phyloP scores from a whole-genome alignment of 2,797 vertebrate species.

The Hephaestus fuliginosus region DNA sequence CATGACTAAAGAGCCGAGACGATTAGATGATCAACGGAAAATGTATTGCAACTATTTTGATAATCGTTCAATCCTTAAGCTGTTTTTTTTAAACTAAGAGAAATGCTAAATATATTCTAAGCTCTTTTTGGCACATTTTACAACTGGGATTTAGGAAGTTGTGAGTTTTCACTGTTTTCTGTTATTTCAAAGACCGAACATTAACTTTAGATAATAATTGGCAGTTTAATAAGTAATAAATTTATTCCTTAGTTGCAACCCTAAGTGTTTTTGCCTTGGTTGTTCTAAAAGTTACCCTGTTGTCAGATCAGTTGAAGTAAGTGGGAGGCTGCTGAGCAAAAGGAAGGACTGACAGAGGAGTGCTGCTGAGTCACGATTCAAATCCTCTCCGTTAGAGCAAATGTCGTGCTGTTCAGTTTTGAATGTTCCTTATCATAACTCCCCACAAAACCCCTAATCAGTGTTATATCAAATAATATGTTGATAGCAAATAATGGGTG shows the following conservation, averaged over 20 bases:
- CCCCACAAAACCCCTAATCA: background rate
- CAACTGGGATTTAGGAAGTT: background rate
- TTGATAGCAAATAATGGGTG: background rate
- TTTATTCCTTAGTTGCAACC: background rate
- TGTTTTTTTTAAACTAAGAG: background rate
- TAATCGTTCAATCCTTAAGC: background rate
- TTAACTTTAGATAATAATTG: background rate
- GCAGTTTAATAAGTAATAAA: background rate
- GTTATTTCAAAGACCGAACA: background rate
- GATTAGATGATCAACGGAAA: background rate
- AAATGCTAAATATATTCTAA: background rate
- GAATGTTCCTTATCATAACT: background rate
- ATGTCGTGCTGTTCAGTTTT: background rate
- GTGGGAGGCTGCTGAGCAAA: constrained; percentile 1
- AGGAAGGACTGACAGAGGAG: background rate
- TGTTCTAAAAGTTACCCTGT: background rate
- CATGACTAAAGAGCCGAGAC: too few species aligned
- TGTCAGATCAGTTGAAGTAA: background rate
- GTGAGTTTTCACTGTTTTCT: background rate
- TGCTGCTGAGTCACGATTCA: constrained; percentile 62
- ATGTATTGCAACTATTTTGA: background rate
- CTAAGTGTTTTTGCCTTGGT: background rate
- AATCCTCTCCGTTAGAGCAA: background rate
- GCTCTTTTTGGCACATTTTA: background rate
- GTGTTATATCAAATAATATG: background rate